Evolutionary conservation across 2,113 vertebrate genomes (phyloP).

Genomic region (Pterophyllum scalare): DNA sequence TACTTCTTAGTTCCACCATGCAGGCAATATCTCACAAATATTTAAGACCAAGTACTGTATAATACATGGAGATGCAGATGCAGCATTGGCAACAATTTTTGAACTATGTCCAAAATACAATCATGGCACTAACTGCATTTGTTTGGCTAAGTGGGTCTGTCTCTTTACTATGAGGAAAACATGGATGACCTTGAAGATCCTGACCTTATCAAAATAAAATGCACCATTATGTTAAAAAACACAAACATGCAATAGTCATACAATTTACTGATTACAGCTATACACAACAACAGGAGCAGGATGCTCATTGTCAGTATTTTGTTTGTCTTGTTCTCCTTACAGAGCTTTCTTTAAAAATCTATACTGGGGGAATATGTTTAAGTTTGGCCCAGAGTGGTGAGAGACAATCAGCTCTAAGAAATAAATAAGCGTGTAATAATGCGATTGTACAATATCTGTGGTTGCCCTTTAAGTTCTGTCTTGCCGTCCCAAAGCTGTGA

Average conservation of each 20-base stretch:
- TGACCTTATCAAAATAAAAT: conserved; percentile 46
- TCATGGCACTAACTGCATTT: neutral
- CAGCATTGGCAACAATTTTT: neutral
- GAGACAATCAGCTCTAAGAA: neutral
- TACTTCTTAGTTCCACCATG: neutral
- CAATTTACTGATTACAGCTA: conserved; percentile 15
- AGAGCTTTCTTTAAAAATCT: neutral
- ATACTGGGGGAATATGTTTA: neutral
- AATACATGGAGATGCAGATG: conserved; percentile 28
- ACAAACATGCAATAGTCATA: conserved; percentile 55
- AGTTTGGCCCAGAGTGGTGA: conserved; percentile 13
- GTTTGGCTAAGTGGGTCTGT: neutral
- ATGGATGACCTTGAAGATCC: conserved; percentile 37
- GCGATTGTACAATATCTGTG: neutral
- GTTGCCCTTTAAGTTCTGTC: conserved; percentile 23
- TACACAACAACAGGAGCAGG: conserved; percentile 24
- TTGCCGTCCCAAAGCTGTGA: conserved; percentile 67
- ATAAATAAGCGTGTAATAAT: conserved; percentile 21
- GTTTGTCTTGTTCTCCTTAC: neutral
- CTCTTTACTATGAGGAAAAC: neutral
- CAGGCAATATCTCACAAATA: conserved; percentile 18
- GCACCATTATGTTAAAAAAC: conserved; percentile 38
- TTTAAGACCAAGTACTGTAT: conserved; percentile 42
- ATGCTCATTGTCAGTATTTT: neutral
- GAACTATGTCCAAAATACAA: neutral